Evolutionary conservation across 2,888 invertebrate species (phyloP).

Genomic region (Drosophila paranaensis): DNA sequence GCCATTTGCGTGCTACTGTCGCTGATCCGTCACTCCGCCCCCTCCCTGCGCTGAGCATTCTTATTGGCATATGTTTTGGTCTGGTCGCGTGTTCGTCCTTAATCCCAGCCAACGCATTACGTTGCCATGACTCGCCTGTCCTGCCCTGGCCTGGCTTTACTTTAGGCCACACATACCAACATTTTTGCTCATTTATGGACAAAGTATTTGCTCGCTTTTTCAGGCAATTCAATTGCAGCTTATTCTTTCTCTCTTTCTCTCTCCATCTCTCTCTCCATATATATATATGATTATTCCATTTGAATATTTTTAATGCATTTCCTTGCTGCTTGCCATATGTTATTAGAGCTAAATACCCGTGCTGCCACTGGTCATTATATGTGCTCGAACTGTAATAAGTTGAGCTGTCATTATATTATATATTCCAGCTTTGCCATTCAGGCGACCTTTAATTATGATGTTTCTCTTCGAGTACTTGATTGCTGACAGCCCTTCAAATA

Average conservation of each 20-base stretch:
- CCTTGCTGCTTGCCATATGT: constrained; percentile 16
- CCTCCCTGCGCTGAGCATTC: constrained; percentile 3
- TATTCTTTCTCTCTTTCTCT: constrained; percentile 28
- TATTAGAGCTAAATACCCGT: constrained; percentile 29
- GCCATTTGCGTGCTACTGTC: constrained; percentile 64
- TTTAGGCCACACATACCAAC: constrained; percentile 19
- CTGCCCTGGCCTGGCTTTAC: constrained; percentile 36
- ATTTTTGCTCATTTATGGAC: constrained; percentile 59
- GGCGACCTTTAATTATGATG: constrained; percentile 4
- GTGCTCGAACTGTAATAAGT: background rate
- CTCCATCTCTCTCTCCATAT: background rate
- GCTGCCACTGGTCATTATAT: constrained; percentile 19
- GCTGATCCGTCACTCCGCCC: constrained; percentile 47
- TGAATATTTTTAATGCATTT: constrained; percentile 3
- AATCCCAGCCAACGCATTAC: constrained; percentile 68
- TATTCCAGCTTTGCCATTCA: background rate
- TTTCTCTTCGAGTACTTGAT: background rate
- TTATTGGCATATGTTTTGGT: constrained; percentile 63
- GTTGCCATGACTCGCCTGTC: constrained; percentile 39
- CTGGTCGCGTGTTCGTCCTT: constrained; percentile 52
- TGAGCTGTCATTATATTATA: background rate
- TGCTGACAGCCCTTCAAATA: background rate
- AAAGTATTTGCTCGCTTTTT: constrained; percentile 29
- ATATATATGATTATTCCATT: constrained; percentile 19
- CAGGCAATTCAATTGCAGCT: constrained; percentile 39